Evolutionary conservation across 2,888 invertebrate species (phyloP).

Genomic region (Eristalis tenax): DNA sequence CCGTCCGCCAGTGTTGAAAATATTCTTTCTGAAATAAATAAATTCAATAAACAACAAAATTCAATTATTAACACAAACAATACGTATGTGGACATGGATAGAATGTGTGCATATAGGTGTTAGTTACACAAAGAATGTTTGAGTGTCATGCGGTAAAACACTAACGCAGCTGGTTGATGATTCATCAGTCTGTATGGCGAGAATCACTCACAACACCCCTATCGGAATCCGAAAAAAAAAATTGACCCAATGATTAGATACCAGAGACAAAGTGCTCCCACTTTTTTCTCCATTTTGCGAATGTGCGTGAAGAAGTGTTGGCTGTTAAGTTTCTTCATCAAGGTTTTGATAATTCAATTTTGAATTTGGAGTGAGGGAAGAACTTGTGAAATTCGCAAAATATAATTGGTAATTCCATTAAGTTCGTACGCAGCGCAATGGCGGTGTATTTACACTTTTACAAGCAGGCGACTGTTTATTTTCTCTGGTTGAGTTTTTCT

Average conservation of each 20-base stretch:
- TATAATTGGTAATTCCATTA: not conserved
- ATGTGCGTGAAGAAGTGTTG: not conserved
- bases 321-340: not conserved
- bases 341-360: not conserved
- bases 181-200: conserved; percentile 21
- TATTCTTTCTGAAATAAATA: conserved; percentile 41
- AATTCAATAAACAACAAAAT: conserved; percentile 21
- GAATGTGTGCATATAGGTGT: not conserved
- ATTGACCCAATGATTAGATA: conserved; percentile 53
- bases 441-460: not conserved
- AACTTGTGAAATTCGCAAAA: not conserved
- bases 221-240: conserved; percentile 27
- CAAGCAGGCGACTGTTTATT: not conserved
- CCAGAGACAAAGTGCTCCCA: conserved; percentile 18
- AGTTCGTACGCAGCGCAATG: not conserved
- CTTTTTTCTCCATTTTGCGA: conserved; percentile 13
- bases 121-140: conserved; percentile 24
- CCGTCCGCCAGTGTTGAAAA: conserved; percentile 61
- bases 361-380: not conserved
- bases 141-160: conserved; percentile 3
- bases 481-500: not conserved
- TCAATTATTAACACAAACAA: conserved; percentile 20
- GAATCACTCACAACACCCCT: conserved; percentile 7
- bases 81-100: not conserved
- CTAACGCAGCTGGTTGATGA: conserved; percentile 29